Base-by-base conservation (phyloP, 2,797 vertebrate species). In the Urosaurus nigricauda region DNA sequence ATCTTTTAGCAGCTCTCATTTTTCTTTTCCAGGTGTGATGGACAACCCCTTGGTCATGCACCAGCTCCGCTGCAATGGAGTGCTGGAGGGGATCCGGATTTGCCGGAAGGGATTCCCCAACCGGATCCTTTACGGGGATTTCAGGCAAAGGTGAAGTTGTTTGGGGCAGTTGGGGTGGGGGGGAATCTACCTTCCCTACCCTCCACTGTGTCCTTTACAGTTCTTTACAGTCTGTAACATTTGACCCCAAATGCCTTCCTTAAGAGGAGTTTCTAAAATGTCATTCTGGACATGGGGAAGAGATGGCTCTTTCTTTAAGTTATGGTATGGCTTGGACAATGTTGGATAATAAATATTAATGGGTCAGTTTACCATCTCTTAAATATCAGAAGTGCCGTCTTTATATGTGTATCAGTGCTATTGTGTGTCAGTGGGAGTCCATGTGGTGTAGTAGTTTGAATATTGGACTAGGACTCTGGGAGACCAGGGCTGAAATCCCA, bases 61-160 rank as follows among this genome's bases (percentile, higher is more conserved):
- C 93, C 98, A 98, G 94, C 96, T 98, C 58, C 97, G 98, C 87
- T 98, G 98, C 86, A 98, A 98, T 0, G 98, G 98, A 12, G 98
- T 98, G 24, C 94, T 98, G 79, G 98, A 98, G 79, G 98, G 98
- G 21, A 98, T 98, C 87, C 81, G 98, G 87, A 98, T 98, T 90
- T 98, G 98, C 93, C 97, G 98, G 93, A 98, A 98, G 87, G 98
- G 98, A 79, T 98, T 98, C 94, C 98, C 98, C 80, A 98, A 98
- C 91, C 98, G 98, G 85, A 97, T 98, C 93, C 98, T 97, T 37
- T 98, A 98, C 0, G 98, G 98, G 40, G 98, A 98, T 94, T 98
- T 98, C 94, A 97, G 97, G 77, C 98, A 98, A 95, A 96, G 98
- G 98, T 97, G 92, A 37, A 94, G 29, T 26, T 12, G 7, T 0